A percentile compares a stretch with the other conserved stretches of the same genome.
These are phyloP conservation scores for Atethmia centrago DNA, from an alignment of 2,888 invertebrate species.

Conservation along the genomic window DNA sequence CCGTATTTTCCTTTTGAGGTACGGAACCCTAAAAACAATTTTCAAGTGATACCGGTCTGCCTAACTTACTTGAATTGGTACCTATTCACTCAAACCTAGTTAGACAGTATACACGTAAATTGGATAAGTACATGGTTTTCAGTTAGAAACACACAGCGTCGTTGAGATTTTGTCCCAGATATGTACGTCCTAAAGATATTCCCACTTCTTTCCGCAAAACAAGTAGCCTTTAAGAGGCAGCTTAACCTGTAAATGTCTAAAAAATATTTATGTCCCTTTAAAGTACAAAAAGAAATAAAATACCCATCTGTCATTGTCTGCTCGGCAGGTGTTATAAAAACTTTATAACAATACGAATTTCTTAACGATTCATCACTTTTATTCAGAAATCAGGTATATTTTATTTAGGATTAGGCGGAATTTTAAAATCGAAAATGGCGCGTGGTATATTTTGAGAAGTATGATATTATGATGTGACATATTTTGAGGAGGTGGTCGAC, in stretches of 20 bases:
- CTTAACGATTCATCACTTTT: constrained; percentile 46
- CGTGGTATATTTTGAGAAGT: too few relatives aligned
- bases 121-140: not conserved
- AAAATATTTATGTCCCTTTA: constrained; percentile 15
- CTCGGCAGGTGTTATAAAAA: constrained; percentile 53
- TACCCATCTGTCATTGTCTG: constrained; percentile 50
- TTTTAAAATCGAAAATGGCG: not conserved
- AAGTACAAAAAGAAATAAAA: constrained; percentile 45
- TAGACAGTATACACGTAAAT: not conserved
- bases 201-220: not conserved
- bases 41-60: not conserved
- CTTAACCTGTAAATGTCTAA: constrained; percentile 14
- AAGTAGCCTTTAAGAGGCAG: not conserved
- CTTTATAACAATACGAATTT: constrained; percentile 54
- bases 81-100: not conserved
- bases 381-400: constrained; percentile 18
- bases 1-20: too few relatives aligned
- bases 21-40: not conserved
- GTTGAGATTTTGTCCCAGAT: not conserved
- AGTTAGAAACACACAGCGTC: not conserved
- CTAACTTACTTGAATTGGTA: not conserved
- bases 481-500: not conserved
- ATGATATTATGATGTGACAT: not conserved
- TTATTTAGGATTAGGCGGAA: not conserved
- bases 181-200: too few relatives aligned